Evolutionary conservation across 1,140 invertebrate species (phyloP), one percentile per base, ranked within the genome.

Genomic region (Drosophila funebris): DNA sequence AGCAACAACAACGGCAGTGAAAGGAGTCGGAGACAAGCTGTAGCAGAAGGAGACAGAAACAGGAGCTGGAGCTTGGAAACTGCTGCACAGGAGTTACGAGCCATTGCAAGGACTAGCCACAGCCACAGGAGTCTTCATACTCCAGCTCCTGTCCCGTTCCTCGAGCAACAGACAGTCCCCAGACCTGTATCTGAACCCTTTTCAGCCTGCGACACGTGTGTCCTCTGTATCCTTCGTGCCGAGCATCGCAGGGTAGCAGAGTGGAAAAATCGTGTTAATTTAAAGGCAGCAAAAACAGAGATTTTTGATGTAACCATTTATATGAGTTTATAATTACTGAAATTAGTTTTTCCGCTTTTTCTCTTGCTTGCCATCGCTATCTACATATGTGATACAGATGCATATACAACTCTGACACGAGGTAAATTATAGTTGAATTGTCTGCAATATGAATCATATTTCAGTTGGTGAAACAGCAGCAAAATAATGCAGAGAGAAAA

Each of bases 271-370:
- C 77, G 79, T 90, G 88, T 84, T 90, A 90, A 87, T 81, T 84
- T 83, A 58, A 80, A 76, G 67, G 41, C 60, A 76, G 66, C 44
- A 66, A 61, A 66, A 74, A 68, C 69, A 76, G 54, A 60, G 67
- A 74, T 77, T 70, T 77, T 73, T 73, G 63, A 73, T 84, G 78
- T 88, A 72, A 69, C 78, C 82, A 78, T 82, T 75, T 90, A 82
- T 91, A 91, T 88, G 85, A 90, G 78, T 90, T 91, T 91, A 88
- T 91, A 91, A 91, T 91, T 91, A 91, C 82, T 54, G 70, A 90
- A 90, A 87, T 90, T 90, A 80, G 87, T 75, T 73, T 76, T 78
- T 76, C 76, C 71, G 72, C 52, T 62, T 73, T 73, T 43, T 33
- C 39, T 14, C n/a, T 58, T 20, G 27, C 29, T 9, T 13, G 54